Base-by-base conservation (phyloP, 2,888 invertebrate genomes). In the Hesperia comma region DNA sequence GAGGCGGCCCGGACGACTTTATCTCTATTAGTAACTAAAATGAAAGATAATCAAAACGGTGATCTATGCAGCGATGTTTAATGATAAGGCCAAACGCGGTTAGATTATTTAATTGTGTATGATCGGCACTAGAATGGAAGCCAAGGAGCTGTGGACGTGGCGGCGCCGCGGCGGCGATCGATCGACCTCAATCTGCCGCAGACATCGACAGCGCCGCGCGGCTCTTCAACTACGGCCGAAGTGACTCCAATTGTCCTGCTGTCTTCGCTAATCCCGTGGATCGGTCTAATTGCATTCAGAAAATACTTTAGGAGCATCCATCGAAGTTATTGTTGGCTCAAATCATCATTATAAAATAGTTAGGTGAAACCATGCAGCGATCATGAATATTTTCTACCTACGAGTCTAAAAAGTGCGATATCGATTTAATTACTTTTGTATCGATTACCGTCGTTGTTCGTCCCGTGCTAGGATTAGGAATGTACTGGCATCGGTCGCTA, bases 91-190 rank as follows among this genome's bases (percentile, higher is more conserved):
- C 15, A 17, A 7, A 46, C 2, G 43, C 15, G 43, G 43, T 46
- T 46, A 15, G 41, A 41, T 41, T 14, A 41, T 14, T 6, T 41
- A 26, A 26, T 12, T 37, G 12, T 37, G 37, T 37, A 10, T 37
- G 37, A 10, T 12, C 3, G 37, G 10, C 33, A 0, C 6, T n/a
- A 32, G 14, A 43, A 15, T 32, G 46, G 58, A 58, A 32, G 58
- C 32, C 58, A 32, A 58, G 58, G 58, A 40, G 43, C 1, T 32
- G 54, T 32, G 32, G 54, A n/a, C 32, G 54, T 15, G 32, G 26
- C 32, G n/a, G n/a, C 54, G 19, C 19, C 6, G 19, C 17, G 15
- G 46, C 15, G 15, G 46, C n/a, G 46, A 37, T 19, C 17, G 19
- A 17, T 17, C 49, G 56, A 32, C 60, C 21, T 32, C 3, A 15